phyloP scores from a whole-genome alignment of 2,797 vertebrate species.

The Jordanella pulchra region DNA sequence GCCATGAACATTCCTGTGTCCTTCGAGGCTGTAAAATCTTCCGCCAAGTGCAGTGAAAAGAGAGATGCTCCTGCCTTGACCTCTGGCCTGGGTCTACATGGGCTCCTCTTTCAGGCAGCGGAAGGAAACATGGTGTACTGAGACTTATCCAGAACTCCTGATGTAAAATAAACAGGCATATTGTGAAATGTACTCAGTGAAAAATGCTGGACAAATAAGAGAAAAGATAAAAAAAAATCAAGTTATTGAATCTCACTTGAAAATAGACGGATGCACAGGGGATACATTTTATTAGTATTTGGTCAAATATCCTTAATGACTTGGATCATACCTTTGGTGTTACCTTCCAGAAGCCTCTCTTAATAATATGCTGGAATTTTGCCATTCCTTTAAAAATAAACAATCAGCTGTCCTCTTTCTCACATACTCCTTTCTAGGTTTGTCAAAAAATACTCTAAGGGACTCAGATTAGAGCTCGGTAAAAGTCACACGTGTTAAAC shows the following conservation, averaged over 20 bases:
- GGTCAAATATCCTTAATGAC: too few species aligned
- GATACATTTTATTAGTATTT: too few species aligned
- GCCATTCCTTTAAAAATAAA: too few species aligned
- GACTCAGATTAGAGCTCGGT: too few species aligned
- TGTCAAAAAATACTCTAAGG: too few species aligned
- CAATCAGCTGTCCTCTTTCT: too few species aligned
- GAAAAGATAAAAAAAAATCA: too few species aligned
- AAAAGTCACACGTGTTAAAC: too few species aligned
- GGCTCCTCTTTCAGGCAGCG: constrained; percentile 53
- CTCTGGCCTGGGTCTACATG: constrained; percentile 31
- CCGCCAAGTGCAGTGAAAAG: constrained; percentile 61
- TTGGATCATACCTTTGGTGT: background rate
- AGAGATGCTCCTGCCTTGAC: constrained; percentile 35
- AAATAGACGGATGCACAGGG: background rate
- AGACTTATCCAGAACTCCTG: constrained; percentile 17
- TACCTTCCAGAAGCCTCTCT: too few species aligned
- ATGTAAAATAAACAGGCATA: constrained; percentile 16
- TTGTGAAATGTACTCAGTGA: background rate
- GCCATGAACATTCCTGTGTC: constrained; percentile 54
- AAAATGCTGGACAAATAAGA: background rate
- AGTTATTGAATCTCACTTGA: background rate
- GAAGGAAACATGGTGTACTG: constrained; percentile 46
- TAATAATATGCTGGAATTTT: too few species aligned
- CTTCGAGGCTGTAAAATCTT: constrained; percentile 48
- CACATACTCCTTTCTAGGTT: too few species aligned